Conservation (phyloP, 1,140 invertebrate species). For the Sminthurinus signatus region DNA sequence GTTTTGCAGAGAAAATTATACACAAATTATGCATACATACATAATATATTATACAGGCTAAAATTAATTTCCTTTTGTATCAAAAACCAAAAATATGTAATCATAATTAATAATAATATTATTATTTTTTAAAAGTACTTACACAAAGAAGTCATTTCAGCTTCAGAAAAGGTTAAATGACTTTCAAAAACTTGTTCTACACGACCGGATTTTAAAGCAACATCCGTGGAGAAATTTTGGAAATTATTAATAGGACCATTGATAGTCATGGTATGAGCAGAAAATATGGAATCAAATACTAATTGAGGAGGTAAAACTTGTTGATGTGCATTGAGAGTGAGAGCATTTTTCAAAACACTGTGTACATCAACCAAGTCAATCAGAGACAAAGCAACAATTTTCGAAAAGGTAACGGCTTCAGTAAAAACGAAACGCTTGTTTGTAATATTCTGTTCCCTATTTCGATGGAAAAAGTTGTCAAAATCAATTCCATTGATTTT, state of each 20-base stretch:
- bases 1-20: too few relatives aligned
- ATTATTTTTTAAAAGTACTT: too few relatives aligned
- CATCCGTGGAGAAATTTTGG: not conserved
- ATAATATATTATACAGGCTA: too few relatives aligned
- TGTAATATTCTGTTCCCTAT: conserved; percentile 15
- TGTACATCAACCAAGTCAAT: conserved; percentile 13
- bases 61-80: too few relatives aligned
- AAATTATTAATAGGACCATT: conserved; percentile 20
- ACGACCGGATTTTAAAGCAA: conserved; percentile 7
- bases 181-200: conserved; percentile 8
- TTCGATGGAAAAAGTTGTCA: conserved; percentile 2
- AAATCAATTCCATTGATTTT: conserved; percentile 17
- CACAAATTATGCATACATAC: too few relatives aligned
- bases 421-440: conserved; percentile 1
- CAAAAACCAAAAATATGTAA: too few relatives aligned
- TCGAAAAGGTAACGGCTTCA: not conserved
- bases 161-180: not conserved
- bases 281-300: not conserved
- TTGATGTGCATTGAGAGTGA: not conserved
- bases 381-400: conserved; percentile 2
- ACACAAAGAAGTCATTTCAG: too few relatives aligned
- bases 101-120: too few relatives aligned
- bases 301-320: not conserved
- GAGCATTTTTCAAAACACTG: conserved; percentile 2
- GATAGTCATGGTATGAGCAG: not conserved